These are phyloP conservation scores for Biston stratarius DNA, from an alignment of 2,888 invertebrate species.

Conservation along the genomic window DNA sequence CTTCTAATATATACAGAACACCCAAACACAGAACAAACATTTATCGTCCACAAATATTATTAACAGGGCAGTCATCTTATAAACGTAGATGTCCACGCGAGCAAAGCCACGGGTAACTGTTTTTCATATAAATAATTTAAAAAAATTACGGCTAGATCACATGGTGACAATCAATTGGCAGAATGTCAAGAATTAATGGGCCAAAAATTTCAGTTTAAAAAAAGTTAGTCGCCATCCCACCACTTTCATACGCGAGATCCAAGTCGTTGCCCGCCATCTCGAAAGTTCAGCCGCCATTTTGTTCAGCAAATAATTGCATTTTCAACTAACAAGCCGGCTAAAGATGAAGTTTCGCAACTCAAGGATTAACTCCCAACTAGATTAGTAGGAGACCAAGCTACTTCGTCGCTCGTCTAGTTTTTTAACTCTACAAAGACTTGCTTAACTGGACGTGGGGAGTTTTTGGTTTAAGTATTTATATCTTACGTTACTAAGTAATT, in stretches of 20 bases:
- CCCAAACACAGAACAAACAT: too few species aligned
- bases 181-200: too few species aligned
- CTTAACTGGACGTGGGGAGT: background rate
- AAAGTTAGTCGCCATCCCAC: background rate
- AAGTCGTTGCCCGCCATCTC: background rate
- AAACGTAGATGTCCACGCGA: too few species aligned
- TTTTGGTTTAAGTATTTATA: background rate
- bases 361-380: slow-evolving; percentile 26
- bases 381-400: slow-evolving; percentile 20
- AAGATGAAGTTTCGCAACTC: slow-evolving; percentile 23
- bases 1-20: too few species aligned
- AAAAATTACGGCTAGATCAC: too few species aligned
- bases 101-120: too few species aligned
- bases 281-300: slow-evolving; percentile 15
- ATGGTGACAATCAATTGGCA: too few species aligned
- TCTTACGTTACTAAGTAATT: background rate
- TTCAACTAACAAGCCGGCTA: slow-evolving; percentile 23
- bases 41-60: too few species aligned
- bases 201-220: too few species aligned
- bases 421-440: slow-evolving; percentile 19
- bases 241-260: background rate
- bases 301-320: slow-evolving; percentile 24
- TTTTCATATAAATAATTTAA: too few species aligned
- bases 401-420: slow-evolving; percentile 4
- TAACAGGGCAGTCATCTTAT: too few species aligned